Evolutionary conservation across 2,888 invertebrate genomes (phyloP).

Genomic region (Apodemia mormo): DNA sequence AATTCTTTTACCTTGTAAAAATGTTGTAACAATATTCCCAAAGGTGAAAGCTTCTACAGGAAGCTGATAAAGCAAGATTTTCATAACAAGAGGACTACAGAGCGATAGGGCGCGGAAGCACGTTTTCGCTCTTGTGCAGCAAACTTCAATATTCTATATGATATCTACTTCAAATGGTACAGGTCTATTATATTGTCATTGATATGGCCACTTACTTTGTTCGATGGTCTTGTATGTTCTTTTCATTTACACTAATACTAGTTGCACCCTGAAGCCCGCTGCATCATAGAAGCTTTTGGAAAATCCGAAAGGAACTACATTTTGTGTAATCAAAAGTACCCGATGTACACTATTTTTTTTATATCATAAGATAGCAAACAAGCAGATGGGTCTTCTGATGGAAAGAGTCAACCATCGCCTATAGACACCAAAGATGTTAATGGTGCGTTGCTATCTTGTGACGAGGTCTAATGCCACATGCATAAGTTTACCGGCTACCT

Average conservation of each 20-base stretch:
- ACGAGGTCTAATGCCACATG: no score
- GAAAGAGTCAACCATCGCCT: no score
- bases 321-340: no score
- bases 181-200: conserved; percentile 46
- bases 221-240: neutral
- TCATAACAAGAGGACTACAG: conserved; percentile 31
- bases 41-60: conserved; percentile 25
- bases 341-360: no score
- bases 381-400: no score
- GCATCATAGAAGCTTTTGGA: no score
- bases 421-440: no score
- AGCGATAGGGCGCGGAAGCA: conserved; percentile 29
- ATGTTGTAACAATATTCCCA: conserved; percentile 10
- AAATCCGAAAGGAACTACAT: no score
- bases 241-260: neutral
- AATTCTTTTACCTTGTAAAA: conserved; percentile 8
- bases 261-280: no score
- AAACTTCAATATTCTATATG: conserved; percentile 47
- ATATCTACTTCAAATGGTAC: conserved; percentile 51
- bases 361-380: no score
- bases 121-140: conserved; percentile 32
- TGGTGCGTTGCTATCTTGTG: no score
- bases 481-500: no score
- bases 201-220: conserved; percentile 7
- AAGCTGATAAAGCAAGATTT: conserved; percentile 38